These are phyloP conservation scores for Macropodus opercularis DNA, from an alignment of 2,797 vertebrate species.

Conservation along the genomic window DNA sequence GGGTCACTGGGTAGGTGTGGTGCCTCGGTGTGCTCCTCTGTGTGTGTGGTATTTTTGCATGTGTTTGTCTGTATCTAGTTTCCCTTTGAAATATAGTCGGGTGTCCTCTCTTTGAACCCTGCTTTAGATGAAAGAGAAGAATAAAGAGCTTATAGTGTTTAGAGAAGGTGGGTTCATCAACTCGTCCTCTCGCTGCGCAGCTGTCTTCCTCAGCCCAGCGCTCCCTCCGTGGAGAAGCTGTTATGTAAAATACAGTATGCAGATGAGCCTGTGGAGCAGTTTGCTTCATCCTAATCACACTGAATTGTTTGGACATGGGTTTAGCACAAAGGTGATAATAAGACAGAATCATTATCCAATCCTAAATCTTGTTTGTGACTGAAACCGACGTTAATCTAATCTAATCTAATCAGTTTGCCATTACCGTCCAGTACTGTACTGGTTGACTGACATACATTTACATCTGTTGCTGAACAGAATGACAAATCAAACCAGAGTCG, in stretches of 20 bases:
- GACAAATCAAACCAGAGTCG: too few relatives aligned
- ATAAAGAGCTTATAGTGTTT: constrained; percentile 26
- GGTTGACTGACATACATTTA: not conserved
- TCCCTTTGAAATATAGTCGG: constrained; percentile 65
- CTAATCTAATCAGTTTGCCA: too few relatives aligned
- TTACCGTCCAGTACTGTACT: too few relatives aligned
- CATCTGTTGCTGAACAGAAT: too few relatives aligned
- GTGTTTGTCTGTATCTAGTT: constrained; percentile 54
- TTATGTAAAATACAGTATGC: constrained; percentile 48
- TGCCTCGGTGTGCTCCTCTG: constrained; percentile 9
- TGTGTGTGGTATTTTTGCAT: constrained; percentile 24
- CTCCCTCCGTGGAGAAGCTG: constrained; percentile 44
- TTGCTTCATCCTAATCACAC: constrained; percentile 32
- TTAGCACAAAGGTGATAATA: constrained; percentile 24
- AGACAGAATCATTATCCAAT: constrained; percentile 11
- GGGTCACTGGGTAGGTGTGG: constrained; percentile 87
- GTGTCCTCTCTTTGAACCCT: constrained; percentile 73
- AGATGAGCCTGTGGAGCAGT: constrained; percentile 30
- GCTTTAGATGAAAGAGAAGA: constrained; percentile 46
- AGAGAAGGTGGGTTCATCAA: constrained; percentile 21
- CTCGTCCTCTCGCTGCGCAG: constrained; percentile 48
- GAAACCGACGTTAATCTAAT: too few relatives aligned
- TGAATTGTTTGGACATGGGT: constrained; percentile 34
- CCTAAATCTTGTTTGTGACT: constrained; percentile 17
- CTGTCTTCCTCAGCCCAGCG: constrained; percentile 40